A percentile compares a stretch with the other conserved stretches of the same genome.
These are phyloP conservation scores for Lagopus muta DNA, from an alignment of 2,113 vertebrate genomes.

Conservation along the genomic window DNA sequence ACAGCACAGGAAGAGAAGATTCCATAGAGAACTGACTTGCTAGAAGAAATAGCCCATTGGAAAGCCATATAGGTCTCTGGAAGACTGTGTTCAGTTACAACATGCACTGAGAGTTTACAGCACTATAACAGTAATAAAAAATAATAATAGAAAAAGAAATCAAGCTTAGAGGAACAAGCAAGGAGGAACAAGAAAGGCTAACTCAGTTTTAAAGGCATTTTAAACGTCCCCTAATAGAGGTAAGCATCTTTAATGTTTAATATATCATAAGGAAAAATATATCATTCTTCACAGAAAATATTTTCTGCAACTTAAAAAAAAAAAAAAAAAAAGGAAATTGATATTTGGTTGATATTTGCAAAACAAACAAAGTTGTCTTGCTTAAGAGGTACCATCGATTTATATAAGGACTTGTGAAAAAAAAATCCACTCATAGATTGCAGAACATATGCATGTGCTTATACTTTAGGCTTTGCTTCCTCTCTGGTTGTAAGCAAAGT, in stretches of 20 bases:
- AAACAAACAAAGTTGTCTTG: not conserved
- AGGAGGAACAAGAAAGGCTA: not conserved
- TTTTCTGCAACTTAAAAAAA: not conserved
- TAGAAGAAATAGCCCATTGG: not conserved
- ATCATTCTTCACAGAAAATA: not conserved
- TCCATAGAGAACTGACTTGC: not conserved
- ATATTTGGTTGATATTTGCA: not conserved
- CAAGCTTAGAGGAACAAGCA: not conserved
- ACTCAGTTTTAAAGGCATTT: not conserved
- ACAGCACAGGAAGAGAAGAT: not conserved
- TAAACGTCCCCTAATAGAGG: not conserved
- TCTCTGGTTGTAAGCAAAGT: not conserved
- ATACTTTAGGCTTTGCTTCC: conserved; percentile 27
- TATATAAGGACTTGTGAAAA: not conserved
- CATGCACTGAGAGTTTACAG: not conserved
- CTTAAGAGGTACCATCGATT: not conserved
- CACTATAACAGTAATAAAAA: not conserved
- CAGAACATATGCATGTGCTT: not conserved
- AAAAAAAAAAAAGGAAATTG: not conserved
- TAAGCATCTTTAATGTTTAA: not conserved
- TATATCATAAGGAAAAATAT: not conserved
- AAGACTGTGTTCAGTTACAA: not conserved
- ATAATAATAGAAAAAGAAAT: not conserved
- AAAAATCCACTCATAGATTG: not conserved
- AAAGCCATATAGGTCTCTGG: not conserved